Percentiles rank a stretch among this genome's conserved stretches.
These are phyloP conservation scores for Porites divaricata DNA, from an alignment of 92 coral and sea anemone genomes.

Conservation along the genomic window DNA sequence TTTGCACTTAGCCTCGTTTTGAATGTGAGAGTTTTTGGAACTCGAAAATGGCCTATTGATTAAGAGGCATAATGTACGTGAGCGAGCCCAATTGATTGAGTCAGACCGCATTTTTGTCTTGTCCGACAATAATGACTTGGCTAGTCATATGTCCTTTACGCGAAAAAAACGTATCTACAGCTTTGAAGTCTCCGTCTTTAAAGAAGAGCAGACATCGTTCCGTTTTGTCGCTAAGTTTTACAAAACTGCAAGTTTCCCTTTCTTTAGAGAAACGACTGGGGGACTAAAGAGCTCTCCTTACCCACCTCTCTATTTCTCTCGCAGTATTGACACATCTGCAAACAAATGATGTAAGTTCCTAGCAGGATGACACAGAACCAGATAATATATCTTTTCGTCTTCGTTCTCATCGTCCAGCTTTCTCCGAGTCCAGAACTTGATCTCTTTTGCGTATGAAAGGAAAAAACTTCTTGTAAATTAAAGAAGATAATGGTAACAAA, in stretches of 20 bases:
- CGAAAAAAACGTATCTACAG: background rate
- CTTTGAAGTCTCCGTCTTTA: background rate
- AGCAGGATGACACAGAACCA: constrained; percentile 2
- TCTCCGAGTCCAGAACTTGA: background rate
- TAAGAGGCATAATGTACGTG: no score
- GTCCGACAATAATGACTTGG: no score
- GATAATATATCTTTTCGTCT: background rate
- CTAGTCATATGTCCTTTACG: background rate
- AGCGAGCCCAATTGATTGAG: no score
- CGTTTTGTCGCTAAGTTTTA: background rate
- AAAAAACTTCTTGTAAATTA: background rate
- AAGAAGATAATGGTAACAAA: no score
- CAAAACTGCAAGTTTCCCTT: background rate
- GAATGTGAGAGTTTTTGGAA: no score
- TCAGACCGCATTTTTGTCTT: no score
- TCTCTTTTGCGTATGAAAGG: background rate
- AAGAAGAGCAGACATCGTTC: background rate
- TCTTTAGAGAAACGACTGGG: no score
- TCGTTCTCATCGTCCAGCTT: constrained; percentile 8
- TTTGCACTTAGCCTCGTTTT: no score
- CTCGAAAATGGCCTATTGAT: no score
- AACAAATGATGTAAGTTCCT: background rate
- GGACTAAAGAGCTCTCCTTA: no score
- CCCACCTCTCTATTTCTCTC: constrained; percentile 7
- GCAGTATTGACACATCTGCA: constrained; percentile 8